A percentile compares a stretch with the other conserved stretches of the same genome.
phyloP scores from a whole-genome alignment of 2,113 vertebrate species.

The Corvus cornix region DNA sequence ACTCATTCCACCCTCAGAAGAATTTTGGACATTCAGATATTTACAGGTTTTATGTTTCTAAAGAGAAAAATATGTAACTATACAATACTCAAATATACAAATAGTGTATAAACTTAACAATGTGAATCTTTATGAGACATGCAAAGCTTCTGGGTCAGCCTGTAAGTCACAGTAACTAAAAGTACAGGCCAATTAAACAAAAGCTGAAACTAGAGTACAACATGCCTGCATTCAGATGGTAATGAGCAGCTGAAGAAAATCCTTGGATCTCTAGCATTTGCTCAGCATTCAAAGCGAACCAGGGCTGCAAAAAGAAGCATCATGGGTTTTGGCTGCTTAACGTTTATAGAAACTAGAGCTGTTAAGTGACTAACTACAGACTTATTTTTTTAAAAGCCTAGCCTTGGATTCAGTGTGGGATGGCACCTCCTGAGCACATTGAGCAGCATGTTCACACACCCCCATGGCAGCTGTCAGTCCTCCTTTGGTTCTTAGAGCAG shows the following conservation, averaged over 20 bases:
- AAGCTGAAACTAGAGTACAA: background rate
- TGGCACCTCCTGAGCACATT: accelerated
- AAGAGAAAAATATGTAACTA: background rate
- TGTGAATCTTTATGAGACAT: background rate
- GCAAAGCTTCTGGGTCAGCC: background rate
- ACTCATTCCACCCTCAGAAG: background rate
- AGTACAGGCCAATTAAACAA: background rate
- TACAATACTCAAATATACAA: background rate
- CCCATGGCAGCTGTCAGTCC: background rate
- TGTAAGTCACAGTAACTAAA: background rate
- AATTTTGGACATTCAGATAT: background rate
- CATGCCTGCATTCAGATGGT: background rate
- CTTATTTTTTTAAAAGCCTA: background rate
- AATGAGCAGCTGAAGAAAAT: background rate
- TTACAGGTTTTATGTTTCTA: background rate
- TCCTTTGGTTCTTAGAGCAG: background rate
- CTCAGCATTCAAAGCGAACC: background rate
- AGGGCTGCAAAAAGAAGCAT: background rate
- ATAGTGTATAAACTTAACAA: background rate
- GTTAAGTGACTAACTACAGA: background rate
- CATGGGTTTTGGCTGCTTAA: background rate
- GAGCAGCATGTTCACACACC: background rate
- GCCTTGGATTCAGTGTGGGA: background rate
- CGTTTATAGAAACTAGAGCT: background rate
- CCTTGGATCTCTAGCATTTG: background rate